Base-by-base conservation (phyloP, 1,140 invertebrate species). In the Ptiloglossa arizonensis region DNA sequence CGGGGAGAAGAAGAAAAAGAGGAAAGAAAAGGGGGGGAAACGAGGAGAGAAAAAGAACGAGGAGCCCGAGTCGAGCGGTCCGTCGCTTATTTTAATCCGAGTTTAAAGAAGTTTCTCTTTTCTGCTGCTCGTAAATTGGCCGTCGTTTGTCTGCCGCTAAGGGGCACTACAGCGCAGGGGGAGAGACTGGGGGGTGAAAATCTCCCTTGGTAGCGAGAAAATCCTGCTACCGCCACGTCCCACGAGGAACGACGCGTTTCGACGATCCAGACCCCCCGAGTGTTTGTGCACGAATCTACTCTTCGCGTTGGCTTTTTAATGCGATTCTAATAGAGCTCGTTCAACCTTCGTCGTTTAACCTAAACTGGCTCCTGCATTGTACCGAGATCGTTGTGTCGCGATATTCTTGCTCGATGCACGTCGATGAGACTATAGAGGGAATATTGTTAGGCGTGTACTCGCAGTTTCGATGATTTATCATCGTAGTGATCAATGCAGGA, bases 81-180 rank as follows among this genome's bases (percentile, higher is more conserved):
- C 60, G 68, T 70, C 82, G 80, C 73, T 88, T 86, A 84, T 87
- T 91, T 89, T 88, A 90, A 90, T 91, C 89, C 82, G 75, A 89
- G 86, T 90, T 90, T 91, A 87, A 88, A 91, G 82, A 87, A 89
- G 87, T 86, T 86, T 82, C 48, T 48, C 46, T 59, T 82, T 81
- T 74, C 82, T 71, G 82, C 82, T 66, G 80, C 80, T 82, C 78
- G 86, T 80, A 91, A 91, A 91, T 91, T 91, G 89, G 87, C 89
- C 83, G 83, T 90, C 89, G 88, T 91, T 91, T 90, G 87, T 86
- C 86, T 81, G 60, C 64, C 86, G 57, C 66, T 60, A 62, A 84
- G 57, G 64, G 82, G 52, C 50, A 38, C 56, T 19, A 29, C 15
- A 3, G 11, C 17, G n/a, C n/a, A n/a, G n/a, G n/a, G n/a, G n/a